phyloP scores from a whole-genome alignment of 1,140 invertebrate species.

The Drosophila lacteicornis region DNA sequence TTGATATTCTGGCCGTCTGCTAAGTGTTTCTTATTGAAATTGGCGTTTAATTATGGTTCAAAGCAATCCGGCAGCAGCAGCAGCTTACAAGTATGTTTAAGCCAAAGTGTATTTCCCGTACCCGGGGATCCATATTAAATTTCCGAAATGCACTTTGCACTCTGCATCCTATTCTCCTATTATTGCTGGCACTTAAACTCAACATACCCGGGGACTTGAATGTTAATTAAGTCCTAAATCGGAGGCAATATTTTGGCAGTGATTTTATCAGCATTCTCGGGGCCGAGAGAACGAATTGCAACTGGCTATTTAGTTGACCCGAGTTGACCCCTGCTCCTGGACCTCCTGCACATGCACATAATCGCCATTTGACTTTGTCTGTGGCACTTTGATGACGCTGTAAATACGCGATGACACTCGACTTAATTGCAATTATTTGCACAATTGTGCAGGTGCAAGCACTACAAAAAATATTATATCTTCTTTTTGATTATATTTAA shows the following conservation, averaged over 20 bases:
- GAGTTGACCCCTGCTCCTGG: constrained; percentile 19
- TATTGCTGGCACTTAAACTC: constrained; percentile 8
- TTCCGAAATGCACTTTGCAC: background rate
- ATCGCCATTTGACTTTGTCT: constrained; percentile 27
- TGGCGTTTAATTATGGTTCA: constrained; percentile 14
- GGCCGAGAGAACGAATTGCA: background rate
- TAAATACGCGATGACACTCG: constrained; percentile 41
- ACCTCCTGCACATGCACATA: constrained; percentile 6
- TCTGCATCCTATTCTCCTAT: background rate
- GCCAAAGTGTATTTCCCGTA: background rate
- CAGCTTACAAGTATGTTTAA: background rate
- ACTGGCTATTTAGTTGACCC: constrained; percentile 7
- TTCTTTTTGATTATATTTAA: background rate
- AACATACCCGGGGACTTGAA: constrained; percentile 1
- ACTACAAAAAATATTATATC: background rate
- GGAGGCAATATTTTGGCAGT: constrained; percentile 20
- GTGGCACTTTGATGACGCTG: constrained; percentile 31
- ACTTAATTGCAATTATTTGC: constrained; percentile 55
- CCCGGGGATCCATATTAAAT: background rate
- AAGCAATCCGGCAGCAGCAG: constrained; percentile 2
- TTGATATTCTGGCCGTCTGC: background rate
- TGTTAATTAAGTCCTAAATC: constrained; percentile 28
- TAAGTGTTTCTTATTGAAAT: constrained; percentile 8
- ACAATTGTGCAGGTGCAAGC: constrained; percentile 3
- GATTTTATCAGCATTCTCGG: background rate